Base-by-base conservation (phyloP, 2,113 vertebrate species). In the Cyanoderma ruficeps region DNA sequence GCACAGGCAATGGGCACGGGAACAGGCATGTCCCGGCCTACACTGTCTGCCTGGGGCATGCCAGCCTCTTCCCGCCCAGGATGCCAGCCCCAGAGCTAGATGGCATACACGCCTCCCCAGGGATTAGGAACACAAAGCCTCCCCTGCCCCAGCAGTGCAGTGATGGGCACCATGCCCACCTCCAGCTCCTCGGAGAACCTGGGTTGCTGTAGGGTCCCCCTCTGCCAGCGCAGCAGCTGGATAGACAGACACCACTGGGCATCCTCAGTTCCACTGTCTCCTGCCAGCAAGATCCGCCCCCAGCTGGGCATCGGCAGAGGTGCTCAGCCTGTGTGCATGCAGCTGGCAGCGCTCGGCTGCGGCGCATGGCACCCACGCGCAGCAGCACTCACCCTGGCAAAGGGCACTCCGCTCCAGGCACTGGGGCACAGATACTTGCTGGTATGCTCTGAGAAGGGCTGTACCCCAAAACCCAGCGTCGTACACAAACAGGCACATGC, bases 291-390 rank as follows among this genome's bases (percentile, higher is more conserved):
- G 93, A 90, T 55, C 93, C 67, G 41, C 91, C 91, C 67, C 39
- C 0, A 0, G 82, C 75, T 68, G 91, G 74, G 44, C 52, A 82
- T 63, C 10, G 0, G 47, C 23, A 47, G 85, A 88, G 83, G 57
- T 39, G 79, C 89, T 65, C 79, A 90, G 91, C 74, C 50, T 46
- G 50, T 6, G 3, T 25, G 59, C 6, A 0, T 22, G 69, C 87
- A 3, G n/a, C 60, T 17, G 3, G 64, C 84, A 91, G 81, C 0
- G 1, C 49, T 18, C 0, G 0, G 77, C 39, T 1, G 0, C 0
- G 0, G 80, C 19, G 18, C 67, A 37, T 33, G 87, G 92, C 74
- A 90, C 70, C 47, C 86, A 68, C 25, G 4, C 33, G 79, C 79
- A 33, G 41, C 82, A 75, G 81, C 90, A 77, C 30, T 41, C n/a